Percentiles rank a stretch among this genome's conserved stretches.
Evolutionary conservation across 1,140 invertebrate genomes (phyloP).

Genomic region (Tetramorium alpestre): DNA sequence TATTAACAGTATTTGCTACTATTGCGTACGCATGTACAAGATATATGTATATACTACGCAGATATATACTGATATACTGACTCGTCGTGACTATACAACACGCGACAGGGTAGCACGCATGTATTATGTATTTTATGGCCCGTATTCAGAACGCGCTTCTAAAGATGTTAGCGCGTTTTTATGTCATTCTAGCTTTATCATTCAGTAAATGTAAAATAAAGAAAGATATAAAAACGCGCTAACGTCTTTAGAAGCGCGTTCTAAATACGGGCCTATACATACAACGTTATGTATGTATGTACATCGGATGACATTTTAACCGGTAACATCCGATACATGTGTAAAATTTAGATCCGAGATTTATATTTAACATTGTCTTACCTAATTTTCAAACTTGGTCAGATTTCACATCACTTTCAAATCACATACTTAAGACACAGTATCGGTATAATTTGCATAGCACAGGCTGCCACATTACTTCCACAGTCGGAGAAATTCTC

Average conservation of each 20-base stretch:
- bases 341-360: conserved; percentile 21
- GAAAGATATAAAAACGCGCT: no score
- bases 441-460: conserved; percentile 34
- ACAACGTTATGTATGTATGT: background rate
- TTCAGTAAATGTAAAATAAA: no score
- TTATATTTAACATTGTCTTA: conserved; percentile 54
- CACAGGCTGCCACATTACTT: conserved; percentile 59
- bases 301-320: conserved; percentile 3
- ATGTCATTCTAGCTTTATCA: no score
- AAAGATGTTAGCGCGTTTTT: no score
- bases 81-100: background rate
- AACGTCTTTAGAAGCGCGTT: no score
- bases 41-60: background rate
- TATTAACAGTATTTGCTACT: conserved; percentile 12
- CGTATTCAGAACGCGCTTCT: no score
- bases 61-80: background rate
- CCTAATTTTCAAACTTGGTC: conserved; percentile 29
- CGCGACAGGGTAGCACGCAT: no score
- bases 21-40: background rate
- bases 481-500: conserved; percentile 21
- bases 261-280: no score
- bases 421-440: conserved; percentile 46
- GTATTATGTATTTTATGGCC: no score
- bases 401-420: background rate
- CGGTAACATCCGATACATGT: conserved; percentile 21